These are phyloP conservation scores for Drosophila subsilvestris DNA, from an alignment of 2,888 invertebrate species.

Conservation along the genomic window DNA sequence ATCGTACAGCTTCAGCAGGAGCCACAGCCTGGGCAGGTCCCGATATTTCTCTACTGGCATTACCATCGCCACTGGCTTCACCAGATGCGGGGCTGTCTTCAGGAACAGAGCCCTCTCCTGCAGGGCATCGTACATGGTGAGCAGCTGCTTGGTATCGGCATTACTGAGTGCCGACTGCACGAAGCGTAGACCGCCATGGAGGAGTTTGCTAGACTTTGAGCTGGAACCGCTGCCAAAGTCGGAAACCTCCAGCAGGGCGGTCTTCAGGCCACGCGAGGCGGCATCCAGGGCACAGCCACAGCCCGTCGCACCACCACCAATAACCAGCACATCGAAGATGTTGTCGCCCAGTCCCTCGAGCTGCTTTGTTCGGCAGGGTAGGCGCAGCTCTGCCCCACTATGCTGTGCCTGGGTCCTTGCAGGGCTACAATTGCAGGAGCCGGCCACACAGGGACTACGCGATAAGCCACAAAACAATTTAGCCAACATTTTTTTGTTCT, in stretches of 20 bases:
- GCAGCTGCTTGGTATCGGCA: constrained; percentile 95
- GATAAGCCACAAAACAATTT: background rate
- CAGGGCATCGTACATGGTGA: constrained; percentile 98
- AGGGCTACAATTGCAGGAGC: background rate
- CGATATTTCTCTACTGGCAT: constrained; percentile 99
- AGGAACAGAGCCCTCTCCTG: constrained; percentile 97
- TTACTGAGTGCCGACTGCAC: constrained; percentile 97
- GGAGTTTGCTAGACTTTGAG: constrained; percentile 97
- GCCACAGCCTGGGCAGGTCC: constrained; percentile 99
- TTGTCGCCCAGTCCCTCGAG: background rate
- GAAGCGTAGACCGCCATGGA: constrained; percentile 98
- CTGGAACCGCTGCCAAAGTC: constrained; percentile 98
- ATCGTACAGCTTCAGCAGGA: constrained; percentile 99
- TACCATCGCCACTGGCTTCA: constrained; percentile 94
- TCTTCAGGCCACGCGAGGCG: constrained; percentile 95
- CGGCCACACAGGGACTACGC: background rate
- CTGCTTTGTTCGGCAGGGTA: constrained; percentile 21
- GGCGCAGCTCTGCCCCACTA: background rate
- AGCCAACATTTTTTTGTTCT: background rate
- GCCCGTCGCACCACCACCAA: constrained; percentile 99
- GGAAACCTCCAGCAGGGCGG: constrained; percentile 96
- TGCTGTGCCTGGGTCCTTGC: background rate
- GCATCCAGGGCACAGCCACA: constrained; percentile 98
- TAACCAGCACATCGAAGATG: constrained; percentile 91
- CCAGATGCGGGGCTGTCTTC: constrained; percentile 97